Percentiles rank a stretch among this genome's conserved stretches.
Evolutionary conservation across 1,140 invertebrate genomes (phyloP).

Genomic region (Cepaea nemoralis): DNA sequence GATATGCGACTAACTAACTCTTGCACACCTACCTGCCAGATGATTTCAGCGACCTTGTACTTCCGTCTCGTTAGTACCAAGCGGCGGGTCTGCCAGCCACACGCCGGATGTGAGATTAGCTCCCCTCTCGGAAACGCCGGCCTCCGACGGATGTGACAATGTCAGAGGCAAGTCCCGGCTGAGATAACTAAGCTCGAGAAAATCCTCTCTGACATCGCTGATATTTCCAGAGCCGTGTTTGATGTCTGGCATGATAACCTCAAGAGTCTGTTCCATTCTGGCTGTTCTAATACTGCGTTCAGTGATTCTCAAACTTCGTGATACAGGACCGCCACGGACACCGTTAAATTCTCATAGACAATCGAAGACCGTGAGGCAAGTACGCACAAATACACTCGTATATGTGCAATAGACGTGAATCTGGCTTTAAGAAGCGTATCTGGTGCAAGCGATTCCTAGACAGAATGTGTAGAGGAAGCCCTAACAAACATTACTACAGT

Average conservation of each 20-base stretch:
- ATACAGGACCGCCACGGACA: too few species aligned
- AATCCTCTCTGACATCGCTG: not conserved
- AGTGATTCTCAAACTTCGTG: too few species aligned
- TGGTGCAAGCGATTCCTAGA: too few species aligned
- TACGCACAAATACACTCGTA: too few species aligned
- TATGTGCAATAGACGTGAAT: too few species aligned
- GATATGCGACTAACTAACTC: too few species aligned
- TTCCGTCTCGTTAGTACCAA: not conserved
- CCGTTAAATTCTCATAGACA: too few species aligned
- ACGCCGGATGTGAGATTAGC: not conserved
- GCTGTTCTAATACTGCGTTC: too few species aligned
- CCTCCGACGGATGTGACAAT: not conserved
- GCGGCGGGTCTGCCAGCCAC: not conserved
- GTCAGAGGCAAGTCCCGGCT: not conserved
- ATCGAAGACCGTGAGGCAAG: too few species aligned
- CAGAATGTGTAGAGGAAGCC: too few species aligned
- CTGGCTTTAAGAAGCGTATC: too few species aligned
- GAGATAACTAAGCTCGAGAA: not conserved
- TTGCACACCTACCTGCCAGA: conserved; percentile 13
- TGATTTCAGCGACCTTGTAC: conserved; percentile 10
- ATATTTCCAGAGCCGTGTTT: not conserved
- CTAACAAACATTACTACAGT: too few species aligned
- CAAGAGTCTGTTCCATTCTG: not conserved
- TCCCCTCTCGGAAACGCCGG: not conserved
- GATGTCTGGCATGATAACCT: not conserved